Conservation (phyloP, 2,113 vertebrate species). For the Trichomycterus rosablanca region DNA sequence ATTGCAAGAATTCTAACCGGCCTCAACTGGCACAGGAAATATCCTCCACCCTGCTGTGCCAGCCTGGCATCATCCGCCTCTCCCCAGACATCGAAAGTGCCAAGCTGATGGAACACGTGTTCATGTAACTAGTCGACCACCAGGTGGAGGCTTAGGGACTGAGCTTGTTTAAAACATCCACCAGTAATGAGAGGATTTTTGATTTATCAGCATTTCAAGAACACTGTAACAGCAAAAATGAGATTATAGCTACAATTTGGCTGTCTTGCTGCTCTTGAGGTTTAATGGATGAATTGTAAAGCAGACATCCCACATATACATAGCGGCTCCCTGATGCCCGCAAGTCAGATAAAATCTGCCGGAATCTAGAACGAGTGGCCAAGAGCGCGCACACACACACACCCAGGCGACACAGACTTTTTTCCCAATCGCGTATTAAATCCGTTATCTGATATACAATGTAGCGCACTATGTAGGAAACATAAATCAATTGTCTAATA, state of each 20-base stretch:
- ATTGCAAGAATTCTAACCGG: conserved; percentile 20
- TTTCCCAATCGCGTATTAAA: too few relatives aligned
- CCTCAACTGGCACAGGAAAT: conserved; percentile 41
- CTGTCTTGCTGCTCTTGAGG: not conserved
- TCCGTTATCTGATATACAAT: too few relatives aligned
- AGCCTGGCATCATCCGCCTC: conserved; percentile 24
- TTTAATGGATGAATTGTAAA: too few relatives aligned
- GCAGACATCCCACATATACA: too few relatives aligned
- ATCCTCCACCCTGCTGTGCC: conserved; percentile 33
- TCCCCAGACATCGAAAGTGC: conserved; percentile 14
- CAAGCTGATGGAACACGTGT: conserved; percentile 37
- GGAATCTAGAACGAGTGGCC: too few relatives aligned
- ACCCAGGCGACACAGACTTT: too few relatives aligned
- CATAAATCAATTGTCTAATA: too few relatives aligned
- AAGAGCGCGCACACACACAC: too few relatives aligned
- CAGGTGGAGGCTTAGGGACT: conserved; percentile 35
- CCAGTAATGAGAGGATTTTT: not conserved
- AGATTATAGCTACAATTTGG: not conserved
- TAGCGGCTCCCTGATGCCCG: too few relatives aligned
- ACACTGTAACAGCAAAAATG: too few relatives aligned
- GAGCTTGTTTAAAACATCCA: not conserved
- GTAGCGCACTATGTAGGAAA: too few relatives aligned
- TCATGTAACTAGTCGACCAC: conserved; percentile 38
- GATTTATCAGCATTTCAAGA: not conserved
- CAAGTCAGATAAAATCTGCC: too few relatives aligned